Evolutionary conservation across 2,797 vertebrate genomes (phyloP), one percentile per base, ranked within the genome.

Genomic region (Melanogrammus aeglefinus): DNA sequence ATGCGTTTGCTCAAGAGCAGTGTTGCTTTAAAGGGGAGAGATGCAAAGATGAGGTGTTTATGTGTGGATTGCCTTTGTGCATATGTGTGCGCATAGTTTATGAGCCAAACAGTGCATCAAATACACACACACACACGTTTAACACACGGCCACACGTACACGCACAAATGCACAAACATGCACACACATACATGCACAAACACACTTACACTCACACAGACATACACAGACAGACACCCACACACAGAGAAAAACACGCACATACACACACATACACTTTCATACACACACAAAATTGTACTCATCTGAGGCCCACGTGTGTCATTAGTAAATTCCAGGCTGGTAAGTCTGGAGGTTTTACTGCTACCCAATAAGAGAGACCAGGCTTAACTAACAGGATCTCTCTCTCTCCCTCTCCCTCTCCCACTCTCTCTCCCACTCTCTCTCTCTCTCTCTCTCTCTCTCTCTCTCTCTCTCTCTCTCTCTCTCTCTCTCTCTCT

Each of bases 281-380:
- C 79, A 79, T 73, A 74, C 71, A 78, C 51, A 75, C 36, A 72
- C 74, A 74, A 87, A 90, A 91, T 87, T 91, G 84, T 83, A 83
- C 91, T 92, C 90, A 92, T 93, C 90, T 92, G 90, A 92, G 86
- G 90, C 92, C 90, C 91, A 91, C 90, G 88, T 92, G 91, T 92
- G 88, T 92, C 93, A 93, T 93, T 93, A 94, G 91, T 90, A 87
- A 92, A 93, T 93, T 93, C 93, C 92, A 91, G 86, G 86, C 89
- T 92, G 90, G 88, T 91, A 92, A 92, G 88, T 89, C 90, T 92
- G 87, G 83, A 90, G 86, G n/a, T 87, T 92, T 92, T 92, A 92
- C 91, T 89, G 89, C 84, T 85, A 90, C 83, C 79, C 89, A 90
- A 86, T 89, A 88, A 89, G 90, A 91, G 74, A 75, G 87, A 91